These are phyloP conservation scores for Agapornis canus DNA, from an alignment of 2,797 vertebrate species.

Conservation along the genomic window DNA sequence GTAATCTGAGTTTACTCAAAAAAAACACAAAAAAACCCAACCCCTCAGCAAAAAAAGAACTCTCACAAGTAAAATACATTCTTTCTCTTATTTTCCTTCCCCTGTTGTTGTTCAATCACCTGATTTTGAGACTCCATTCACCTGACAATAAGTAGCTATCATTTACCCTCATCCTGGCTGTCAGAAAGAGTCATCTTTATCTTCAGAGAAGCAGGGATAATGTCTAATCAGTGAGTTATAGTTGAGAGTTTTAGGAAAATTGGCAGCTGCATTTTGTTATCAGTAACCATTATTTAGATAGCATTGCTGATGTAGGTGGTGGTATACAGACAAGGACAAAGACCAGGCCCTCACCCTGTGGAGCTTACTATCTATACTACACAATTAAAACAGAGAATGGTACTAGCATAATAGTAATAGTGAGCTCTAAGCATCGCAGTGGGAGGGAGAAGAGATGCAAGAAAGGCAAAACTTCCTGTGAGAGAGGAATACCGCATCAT, in stretches of 20 bases:
- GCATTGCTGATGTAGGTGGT: constrained; percentile 1
- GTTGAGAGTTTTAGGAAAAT: constrained; percentile 59
- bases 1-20: constrained; percentile 3
- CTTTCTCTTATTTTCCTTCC: constrained; percentile 32
- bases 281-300: constrained; percentile 61
- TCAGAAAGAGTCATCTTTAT: constrained; percentile 41
- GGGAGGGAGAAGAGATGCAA: constrained; percentile 18
- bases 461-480: constrained; percentile 5
- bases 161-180: constrained; percentile 34
- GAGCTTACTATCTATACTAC: neutral
- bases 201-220: constrained; percentile 56
- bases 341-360: neutral
- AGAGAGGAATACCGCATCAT: neutral
- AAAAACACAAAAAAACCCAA: neutral
- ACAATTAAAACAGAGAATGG: constrained; percentile 32
- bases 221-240: constrained; percentile 56
- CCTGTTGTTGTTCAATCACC: constrained; percentile 44
- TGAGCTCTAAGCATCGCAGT: neutral
- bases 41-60: neutral
- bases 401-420: neutral
- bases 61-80: neutral
- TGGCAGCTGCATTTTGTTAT: constrained; percentile 62
- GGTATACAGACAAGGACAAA: constrained; percentile 26
- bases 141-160: constrained; percentile 48
- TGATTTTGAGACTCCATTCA: constrained; percentile 44